Percentiles rank a stretch among this genome's conserved stretches.
These are phyloP conservation scores for Drosophila quadrilineata DNA, from an alignment of 1,140 invertebrate genomes.

Conservation along the genomic window DNA sequence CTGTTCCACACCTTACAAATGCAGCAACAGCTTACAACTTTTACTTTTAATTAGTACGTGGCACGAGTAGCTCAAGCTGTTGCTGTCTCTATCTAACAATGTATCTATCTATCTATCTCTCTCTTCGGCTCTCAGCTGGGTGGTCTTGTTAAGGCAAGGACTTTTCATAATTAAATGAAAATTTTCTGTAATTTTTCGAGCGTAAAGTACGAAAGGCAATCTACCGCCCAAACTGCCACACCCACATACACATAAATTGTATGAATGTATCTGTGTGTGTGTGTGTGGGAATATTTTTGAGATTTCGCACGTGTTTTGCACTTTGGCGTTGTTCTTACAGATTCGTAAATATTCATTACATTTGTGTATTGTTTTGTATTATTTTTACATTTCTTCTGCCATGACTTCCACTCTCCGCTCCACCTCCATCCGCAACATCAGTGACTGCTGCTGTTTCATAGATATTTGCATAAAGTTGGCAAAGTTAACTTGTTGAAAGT, in stretches of 20 bases:
- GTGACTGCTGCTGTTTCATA: slow-evolving; percentile 16
- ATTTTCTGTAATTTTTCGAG: slow-evolving; percentile 68
- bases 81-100: too few relatives aligned
- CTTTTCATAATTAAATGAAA: slow-evolving; percentile 76
- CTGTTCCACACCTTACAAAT: slow-evolving; percentile 2
- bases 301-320: slow-evolving; percentile 63
- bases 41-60: slow-evolving; percentile 61
- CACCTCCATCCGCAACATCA: too few relatives aligned
- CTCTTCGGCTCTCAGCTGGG: neutral
- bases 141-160: slow-evolving; percentile 28
- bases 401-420: neutral
- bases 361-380: slow-evolving; percentile 50
- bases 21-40: slow-evolving; percentile 25
- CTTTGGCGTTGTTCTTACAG: slow-evolving; percentile 25
- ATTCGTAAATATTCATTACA: slow-evolving; percentile 76
- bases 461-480: slow-evolving; percentile 71
- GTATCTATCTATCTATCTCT: neutral
- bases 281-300: slow-evolving; percentile 62
- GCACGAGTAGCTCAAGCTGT: neutral
- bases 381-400: neutral
- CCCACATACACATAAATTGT: too few relatives aligned
- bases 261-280: too few relatives aligned
- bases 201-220: slow-evolving; percentile 67
- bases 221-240: neutral
- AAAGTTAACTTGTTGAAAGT: slow-evolving; percentile 35